phyloP scores from a whole-genome alignment of 2,888 invertebrate genomes.

The Euzetes globulus region DNA sequence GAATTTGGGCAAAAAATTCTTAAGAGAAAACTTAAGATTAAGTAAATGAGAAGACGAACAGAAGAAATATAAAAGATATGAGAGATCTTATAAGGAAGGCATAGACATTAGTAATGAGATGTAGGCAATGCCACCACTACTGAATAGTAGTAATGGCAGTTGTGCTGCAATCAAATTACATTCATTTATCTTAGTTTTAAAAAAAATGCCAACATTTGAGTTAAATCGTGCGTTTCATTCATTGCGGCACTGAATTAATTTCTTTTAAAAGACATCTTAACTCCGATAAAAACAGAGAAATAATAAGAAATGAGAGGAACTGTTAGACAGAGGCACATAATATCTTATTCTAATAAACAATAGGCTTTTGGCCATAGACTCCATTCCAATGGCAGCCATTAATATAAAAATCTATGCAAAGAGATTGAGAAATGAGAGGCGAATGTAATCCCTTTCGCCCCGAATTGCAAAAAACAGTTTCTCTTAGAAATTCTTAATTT shows the following conservation, averaged over 20 bases:
- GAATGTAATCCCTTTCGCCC: slow-evolving; percentile 23
- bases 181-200: slow-evolving; percentile 35
- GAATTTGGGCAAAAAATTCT: background rate
- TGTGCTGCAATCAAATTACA: slow-evolving; percentile 31
- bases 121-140: background rate
- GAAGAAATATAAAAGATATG: slow-evolving; percentile 30
- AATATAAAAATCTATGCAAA: slow-evolving; percentile 17
- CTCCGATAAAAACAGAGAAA: background rate
- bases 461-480: background rate
- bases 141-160: background rate
- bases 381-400: slow-evolving; percentile 7
- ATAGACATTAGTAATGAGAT: slow-evolving; percentile 27
- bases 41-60: background rate
- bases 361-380: slow-evolving; percentile 13
- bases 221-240: slow-evolving; percentile 34
- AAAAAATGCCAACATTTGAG: slow-evolving; percentile 33
- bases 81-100: slow-evolving; percentile 33
- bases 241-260: slow-evolving; percentile 35
- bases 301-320: background rate
- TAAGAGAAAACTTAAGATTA: background rate
- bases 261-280: slow-evolving; percentile 36
- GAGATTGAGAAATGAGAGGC: background rate
- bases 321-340: background rate
- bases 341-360: slow-evolving; percentile 27
- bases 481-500: slow-evolving; percentile 27